Base-by-base conservation (phyloP, 1,140 invertebrate species). In the Monochamus saltuarius region DNA sequence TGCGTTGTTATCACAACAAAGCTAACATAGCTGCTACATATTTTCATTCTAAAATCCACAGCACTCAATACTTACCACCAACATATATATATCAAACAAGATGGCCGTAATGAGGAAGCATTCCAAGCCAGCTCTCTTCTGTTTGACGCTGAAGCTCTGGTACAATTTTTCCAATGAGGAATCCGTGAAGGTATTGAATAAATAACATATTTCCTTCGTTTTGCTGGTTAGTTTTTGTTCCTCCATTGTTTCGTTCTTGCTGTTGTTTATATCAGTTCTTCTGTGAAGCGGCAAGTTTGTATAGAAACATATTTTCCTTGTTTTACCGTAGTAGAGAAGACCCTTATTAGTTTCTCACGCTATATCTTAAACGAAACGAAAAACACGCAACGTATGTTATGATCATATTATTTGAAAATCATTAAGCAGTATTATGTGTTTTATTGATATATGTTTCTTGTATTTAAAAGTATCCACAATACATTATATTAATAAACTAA, bases 91-190 rank as follows among this genome's bases (percentile, higher is more conserved):
- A 63, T 89, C 87, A 66, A 89, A 86, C 11, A 90, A 71, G 13
- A 89, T 77, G 17, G 88, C 85, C 35, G 86, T 83, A 10, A 84
- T 74, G 0, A 92, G 78, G 72, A 91, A 88, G 66, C 88, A 88
- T 64, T 86, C 83, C n/a, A 92, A 77, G n/a, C 88, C 89, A 29
- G 85, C 82, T 47, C 89, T 84, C 57, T 88, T 84, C 71, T 91
- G 89, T 60, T 88, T 85, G 42, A 87, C 79, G 40, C 86, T 88
- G 71, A 91, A 92, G 38, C 84, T 84, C 60, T 85, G 83, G 74
- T 92, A 94, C 0, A 93, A 80, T 66, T 83, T 81, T 72, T 92
- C 89, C 45, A 91, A 80, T 38, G 83, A 81, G 14, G 79, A 69
- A 61, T 87, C 85, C 11, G 68, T 68, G 60, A 80, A 80, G 1